Percentiles rank a stretch among this genome's conserved stretches.
Evolutionary conservation across 2,888 invertebrate species (phyloP).

Genomic region (Lithophane semibrunnea): DNA sequence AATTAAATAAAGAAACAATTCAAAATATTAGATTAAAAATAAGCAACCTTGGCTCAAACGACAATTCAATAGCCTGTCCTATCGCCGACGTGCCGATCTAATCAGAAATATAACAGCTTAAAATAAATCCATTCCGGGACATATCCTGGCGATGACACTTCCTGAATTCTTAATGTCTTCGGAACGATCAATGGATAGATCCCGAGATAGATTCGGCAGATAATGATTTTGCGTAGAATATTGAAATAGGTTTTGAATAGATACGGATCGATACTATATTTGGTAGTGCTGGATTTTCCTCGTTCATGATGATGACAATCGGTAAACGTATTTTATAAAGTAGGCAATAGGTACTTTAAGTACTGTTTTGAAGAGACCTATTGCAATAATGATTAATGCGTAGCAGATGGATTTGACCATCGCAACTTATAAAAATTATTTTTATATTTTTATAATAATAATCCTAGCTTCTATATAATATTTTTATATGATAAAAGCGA

Average conservation of each 20-base stretch:
- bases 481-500: too few relatives aligned
- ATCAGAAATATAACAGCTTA: constrained; percentile 1
- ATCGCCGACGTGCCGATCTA: constrained; percentile 20
- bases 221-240: background rate
- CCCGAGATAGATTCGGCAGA: constrained; percentile 7
- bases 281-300: constrained; percentile 6
- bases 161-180: constrained; percentile 40
- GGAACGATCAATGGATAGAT: constrained; percentile 22
- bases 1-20: too few relatives aligned
- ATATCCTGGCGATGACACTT: constrained; percentile 22
- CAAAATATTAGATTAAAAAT: too few relatives aligned
- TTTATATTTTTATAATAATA: too few relatives aligned
- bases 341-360: background rate
- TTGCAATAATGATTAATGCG: background rate
- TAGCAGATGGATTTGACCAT: background rate
- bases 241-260: constrained; percentile 10
- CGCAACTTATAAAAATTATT: background rate
- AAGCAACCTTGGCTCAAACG: background rate
- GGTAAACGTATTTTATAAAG: constrained; percentile 4
- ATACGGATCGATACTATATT: background rate
- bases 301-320: constrained; percentile 17
- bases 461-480: too few relatives aligned
- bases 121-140: constrained; percentile 2
- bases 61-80: constrained; percentile 11
- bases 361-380: background rate